A percentile compares a stretch with the other conserved stretches of the same genome.
Conservation (phyloP, 2,888 invertebrate species). For the Frankliniella fusca region DNA sequence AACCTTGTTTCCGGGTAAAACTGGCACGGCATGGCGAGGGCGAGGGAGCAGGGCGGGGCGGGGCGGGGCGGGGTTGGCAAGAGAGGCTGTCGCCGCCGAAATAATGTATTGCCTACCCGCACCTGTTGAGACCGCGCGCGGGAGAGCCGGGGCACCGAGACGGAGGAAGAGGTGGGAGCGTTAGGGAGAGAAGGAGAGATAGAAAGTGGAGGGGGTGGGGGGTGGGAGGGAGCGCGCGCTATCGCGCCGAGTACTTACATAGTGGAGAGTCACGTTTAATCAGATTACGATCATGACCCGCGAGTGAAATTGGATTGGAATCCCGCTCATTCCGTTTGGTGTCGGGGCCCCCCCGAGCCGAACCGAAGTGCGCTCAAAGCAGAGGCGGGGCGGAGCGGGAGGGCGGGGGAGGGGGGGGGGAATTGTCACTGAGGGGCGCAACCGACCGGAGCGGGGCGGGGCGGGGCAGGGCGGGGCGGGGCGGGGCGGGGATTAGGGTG, state of each 20-base stretch:
- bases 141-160: too few relatives aligned
- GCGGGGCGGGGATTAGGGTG: neutral
- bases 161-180: too few relatives aligned
- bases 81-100: neutral
- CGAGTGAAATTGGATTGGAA: constrained; percentile 2
- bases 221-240: too few relatives aligned
- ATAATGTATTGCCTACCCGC: neutral
- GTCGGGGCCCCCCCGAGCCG: too few relatives aligned
- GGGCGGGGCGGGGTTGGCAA: too few relatives aligned
- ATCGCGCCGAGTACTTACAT: neutral
- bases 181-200: too few relatives aligned
- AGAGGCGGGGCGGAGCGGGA: too few relatives aligned
- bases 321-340: neutral
- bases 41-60: neutral
- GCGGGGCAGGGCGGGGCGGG: neutral
- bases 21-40: neutral
- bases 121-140: neutral
- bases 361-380: neutral
- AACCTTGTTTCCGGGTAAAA: constrained; percentile 19
- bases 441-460: neutral
- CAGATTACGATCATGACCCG: constrained; percentile 6
- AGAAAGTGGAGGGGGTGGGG: too few relatives aligned
- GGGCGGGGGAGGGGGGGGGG: too few relatives aligned
- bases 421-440: neutral
- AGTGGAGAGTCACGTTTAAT: neutral